phyloP scores from a whole-genome alignment of 2,888 invertebrate species.

The Lycaena phlaeas region DNA sequence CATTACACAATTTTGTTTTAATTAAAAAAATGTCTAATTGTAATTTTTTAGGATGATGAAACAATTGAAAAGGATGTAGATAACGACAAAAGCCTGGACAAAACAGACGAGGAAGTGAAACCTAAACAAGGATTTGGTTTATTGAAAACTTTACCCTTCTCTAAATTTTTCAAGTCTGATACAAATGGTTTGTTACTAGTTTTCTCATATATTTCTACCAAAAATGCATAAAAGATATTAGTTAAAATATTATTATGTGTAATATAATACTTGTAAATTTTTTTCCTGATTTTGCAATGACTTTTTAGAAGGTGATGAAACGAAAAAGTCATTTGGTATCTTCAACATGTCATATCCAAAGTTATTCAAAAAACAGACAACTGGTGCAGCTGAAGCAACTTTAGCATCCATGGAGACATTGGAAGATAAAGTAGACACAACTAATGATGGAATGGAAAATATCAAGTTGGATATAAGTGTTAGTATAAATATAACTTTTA shows the following conservation, averaged over 20 bases:
- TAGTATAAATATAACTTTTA: conserved; percentile 23
- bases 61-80: conserved; percentile 55
- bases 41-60: conserved; percentile 40
- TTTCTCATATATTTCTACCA: too few species aligned
- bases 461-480: conserved; percentile 76
- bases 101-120: conserved; percentile 44
- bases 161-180: conserved; percentile 48
- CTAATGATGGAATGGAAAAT: conserved; percentile 83
- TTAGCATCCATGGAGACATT: conserved; percentile 88
- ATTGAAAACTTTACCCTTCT: conserved; percentile 53
- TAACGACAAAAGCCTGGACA: conserved; percentile 37
- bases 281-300: too few species aligned
- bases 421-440: conserved; percentile 80
- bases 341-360: conserved; percentile 58
- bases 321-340: conserved; percentile 25
- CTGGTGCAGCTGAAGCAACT: conserved; percentile 76
- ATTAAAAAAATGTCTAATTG: too few species aligned
- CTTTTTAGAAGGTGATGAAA: conserved; percentile 31
- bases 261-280: too few species aligned
- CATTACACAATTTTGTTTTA: too few species aligned
- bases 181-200: conserved; percentile 34
- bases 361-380: conserved; percentile 70
- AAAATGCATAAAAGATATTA: too few species aligned
- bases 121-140: conserved; percentile 50
- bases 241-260: too few species aligned